phyloP scores from a whole-genome alignment of 2,888 invertebrate species.

The Lithophane socia region DNA sequence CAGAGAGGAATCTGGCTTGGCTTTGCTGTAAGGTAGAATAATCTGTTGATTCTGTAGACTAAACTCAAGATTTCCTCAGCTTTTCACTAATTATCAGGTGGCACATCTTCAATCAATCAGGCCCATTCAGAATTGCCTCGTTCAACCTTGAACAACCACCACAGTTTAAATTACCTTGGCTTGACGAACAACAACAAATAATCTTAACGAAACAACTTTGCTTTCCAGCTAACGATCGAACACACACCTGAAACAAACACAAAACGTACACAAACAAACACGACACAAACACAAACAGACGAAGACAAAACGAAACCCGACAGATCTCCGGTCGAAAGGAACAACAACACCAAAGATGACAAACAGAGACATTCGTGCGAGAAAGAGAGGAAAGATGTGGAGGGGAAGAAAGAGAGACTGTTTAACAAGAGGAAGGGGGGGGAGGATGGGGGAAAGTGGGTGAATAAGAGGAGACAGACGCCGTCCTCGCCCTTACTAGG shows the following conservation, averaged over 20 bases:
- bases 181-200: neutral
- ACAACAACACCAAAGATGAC: slow-evolving; percentile 73
- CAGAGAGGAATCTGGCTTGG: too few relatives aligned
- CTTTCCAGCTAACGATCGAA: slow-evolving; percentile 94
- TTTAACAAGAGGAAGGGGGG: slow-evolving; percentile 87
- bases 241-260: slow-evolving; percentile 94
- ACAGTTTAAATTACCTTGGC: neutral
- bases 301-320: slow-evolving; percentile 68
- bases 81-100: neutral
- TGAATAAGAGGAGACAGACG: slow-evolving; percentile 81
- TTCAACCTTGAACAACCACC: neutral
- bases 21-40: neutral
- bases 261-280: slow-evolving; percentile 61
- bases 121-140: neutral
- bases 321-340: slow-evolving; percentile 91
- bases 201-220: neutral
- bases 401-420: slow-evolving; percentile 81
- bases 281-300: slow-evolving; percentile 55
- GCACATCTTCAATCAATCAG: neutral
- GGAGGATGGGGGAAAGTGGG: slow-evolving; percentile 81
- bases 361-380: slow-evolving; percentile 78
- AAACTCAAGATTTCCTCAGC: neutral
- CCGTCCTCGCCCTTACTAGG: slow-evolving; percentile 86
- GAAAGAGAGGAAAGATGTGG: slow-evolving; percentile 79
- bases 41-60: neutral